These are phyloP conservation scores for Protophormia terraenovae DNA, from an alignment of 2,888 invertebrate species.

Conservation along the genomic window DNA sequence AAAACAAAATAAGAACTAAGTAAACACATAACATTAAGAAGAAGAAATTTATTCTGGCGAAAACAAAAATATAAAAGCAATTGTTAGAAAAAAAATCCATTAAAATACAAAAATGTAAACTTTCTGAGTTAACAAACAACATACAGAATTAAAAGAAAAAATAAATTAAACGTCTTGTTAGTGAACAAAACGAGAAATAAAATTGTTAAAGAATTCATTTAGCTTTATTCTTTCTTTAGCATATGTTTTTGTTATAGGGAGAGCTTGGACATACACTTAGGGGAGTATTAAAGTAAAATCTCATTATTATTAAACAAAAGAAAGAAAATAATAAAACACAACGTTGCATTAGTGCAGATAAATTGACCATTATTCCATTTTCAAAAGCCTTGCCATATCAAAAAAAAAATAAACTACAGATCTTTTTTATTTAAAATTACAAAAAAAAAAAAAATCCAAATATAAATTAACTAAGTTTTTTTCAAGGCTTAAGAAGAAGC, in stretches of 20 bases:
- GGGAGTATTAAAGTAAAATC: slow-evolving; percentile 34
- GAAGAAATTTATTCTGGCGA: not conserved
- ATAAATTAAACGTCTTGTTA: slow-evolving; percentile 20
- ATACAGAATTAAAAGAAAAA: slow-evolving; percentile 12
- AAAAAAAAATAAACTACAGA: too few species aligned
- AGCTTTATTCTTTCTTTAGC: not conserved
- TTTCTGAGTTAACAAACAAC: slow-evolving; percentile 53
- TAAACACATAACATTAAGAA: slow-evolving; percentile 3
- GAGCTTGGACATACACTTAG: not conserved
- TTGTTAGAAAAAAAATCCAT: slow-evolving; percentile 44
- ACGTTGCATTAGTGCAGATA: too few species aligned
- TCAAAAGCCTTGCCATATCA: too few species aligned
- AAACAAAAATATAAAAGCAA: slow-evolving; percentile 16
- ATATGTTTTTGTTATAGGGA: not conserved
- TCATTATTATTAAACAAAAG: slow-evolving; percentile 37
- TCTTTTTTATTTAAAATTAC: too few species aligned
- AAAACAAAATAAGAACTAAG: not conserved
- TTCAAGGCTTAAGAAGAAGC: too few species aligned
- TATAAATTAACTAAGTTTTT: too few species aligned
- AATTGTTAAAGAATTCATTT: not conserved
- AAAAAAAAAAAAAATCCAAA: too few species aligned
- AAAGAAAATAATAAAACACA: not conserved
- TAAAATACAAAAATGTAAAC: slow-evolving; percentile 57
- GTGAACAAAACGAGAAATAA: not conserved
- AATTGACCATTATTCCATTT: too few species aligned